Evolutionary conservation across 2,888 invertebrate species (phyloP).

Genomic region (Notodonta ziczac): DNA sequence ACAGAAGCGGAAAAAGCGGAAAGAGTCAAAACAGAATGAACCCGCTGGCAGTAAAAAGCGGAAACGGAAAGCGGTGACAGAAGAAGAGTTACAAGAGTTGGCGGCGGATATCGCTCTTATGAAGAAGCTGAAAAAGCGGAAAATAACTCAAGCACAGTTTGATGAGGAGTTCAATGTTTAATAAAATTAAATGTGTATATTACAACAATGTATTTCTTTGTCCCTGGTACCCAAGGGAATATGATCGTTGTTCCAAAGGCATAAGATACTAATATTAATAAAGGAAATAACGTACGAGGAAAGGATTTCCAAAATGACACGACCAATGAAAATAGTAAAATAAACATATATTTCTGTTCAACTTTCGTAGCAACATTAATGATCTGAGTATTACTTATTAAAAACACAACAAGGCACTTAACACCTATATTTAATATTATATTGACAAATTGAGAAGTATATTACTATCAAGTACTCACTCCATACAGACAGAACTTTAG

Average conservation of each 20-base stretch:
- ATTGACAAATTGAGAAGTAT: conserved; percentile 27
- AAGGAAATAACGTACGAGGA: no score
- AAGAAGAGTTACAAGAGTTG: conserved; percentile 91
- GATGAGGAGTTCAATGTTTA: conserved; percentile 85
- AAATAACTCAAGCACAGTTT: conserved; percentile 88
- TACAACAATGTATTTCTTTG: not conserved
- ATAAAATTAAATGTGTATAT: conserved; percentile 53
- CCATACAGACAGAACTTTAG: conserved; percentile 1
- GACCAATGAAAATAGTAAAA: conserved; percentile 83
- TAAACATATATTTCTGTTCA: conserved; percentile 81
- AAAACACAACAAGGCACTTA: conserved; percentile 75
- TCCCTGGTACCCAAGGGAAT: not conserved
- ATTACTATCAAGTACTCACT: not conserved
- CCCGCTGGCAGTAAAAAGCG: conserved; percentile 77
- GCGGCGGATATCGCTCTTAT: conserved; percentile 92
- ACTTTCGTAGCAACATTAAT: conserved; percentile 76
- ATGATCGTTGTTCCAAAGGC: no score
- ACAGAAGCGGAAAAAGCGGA: conserved; percentile 85
- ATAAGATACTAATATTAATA: no score
- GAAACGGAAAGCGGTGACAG: conserved; percentile 79
- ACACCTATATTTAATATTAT: conserved; percentile 41
- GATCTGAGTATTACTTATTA: conserved; percentile 68
- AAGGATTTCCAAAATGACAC: conserved; percentile 58
- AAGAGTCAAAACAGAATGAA: conserved; percentile 80
- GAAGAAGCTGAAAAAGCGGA: conserved; percentile 94